Evolutionary conservation across 1,140 invertebrate genomes (phyloP), one percentile per base, ranked within the genome.

Genomic region (Monomorium pharaonis): DNA sequence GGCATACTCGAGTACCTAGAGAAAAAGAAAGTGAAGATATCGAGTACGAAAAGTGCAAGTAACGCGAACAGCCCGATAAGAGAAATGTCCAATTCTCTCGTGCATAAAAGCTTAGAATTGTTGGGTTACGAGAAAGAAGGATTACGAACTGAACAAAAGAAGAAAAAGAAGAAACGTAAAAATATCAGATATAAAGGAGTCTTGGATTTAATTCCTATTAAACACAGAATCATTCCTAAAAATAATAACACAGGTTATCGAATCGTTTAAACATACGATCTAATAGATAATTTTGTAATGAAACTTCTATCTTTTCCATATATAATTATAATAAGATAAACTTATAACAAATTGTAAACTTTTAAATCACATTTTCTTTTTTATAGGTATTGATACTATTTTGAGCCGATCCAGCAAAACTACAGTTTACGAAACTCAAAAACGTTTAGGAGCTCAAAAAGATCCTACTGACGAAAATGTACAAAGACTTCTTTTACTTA

Each of bases 1-100:
- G n/a, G n/a, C n/a, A n/a, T n/a, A n/a, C n/a, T n/a, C n/a, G n/a
- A n/a, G n/a, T n/a, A n/a, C n/a, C n/a, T n/a, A n/a, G n/a, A n/a
- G n/a, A n/a, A n/a, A n/a, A n/a, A n/a, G n/a, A n/a, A n/a, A n/a
- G n/a, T n/a, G n/a, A n/a, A n/a, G n/a, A n/a, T n/a, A n/a, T n/a
- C n/a, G n/a, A n/a, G n/a, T n/a, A n/a, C n/a, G n/a, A n/a, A n/a
- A n/a, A n/a, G n/a, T n/a, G n/a, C n/a, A n/a, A n/a, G n/a, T n/a
- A n/a, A n/a, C n/a, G n/a, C n/a, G n/a, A n/a, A n/a, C n/a, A n/a
- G n/a, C n/a, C n/a, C n/a, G n/a, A n/a, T n/a, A n/a, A 63, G 51
- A 72, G 89, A 92, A 87, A 95, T 95, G 94, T 94, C 94, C 80
- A 92, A 91, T 54, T 91, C 91, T 16, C 91, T 95, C 30, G 90